Evolutionary conservation across 2,888 invertebrate genomes (phyloP).

Genomic region (Heliconius erato): DNA sequence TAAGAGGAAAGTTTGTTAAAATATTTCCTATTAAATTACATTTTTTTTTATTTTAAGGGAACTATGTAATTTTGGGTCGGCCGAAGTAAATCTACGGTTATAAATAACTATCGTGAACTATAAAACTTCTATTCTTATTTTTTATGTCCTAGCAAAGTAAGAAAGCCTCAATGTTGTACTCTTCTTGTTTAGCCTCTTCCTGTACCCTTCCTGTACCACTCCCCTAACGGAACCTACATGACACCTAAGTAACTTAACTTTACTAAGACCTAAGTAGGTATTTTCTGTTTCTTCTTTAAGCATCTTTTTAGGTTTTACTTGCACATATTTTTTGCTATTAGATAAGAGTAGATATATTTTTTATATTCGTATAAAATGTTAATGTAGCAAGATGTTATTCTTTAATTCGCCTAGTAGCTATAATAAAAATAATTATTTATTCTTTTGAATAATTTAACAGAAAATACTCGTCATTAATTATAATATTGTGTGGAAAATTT

Average conservation of each 20-base stretch:
- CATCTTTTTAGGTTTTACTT: not conserved
- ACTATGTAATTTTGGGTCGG: not conserved
- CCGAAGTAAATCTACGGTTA: not conserved
- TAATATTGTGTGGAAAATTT: not conserved
- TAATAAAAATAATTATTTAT: not conserved
- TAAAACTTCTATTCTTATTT: no score
- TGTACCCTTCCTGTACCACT: no score
- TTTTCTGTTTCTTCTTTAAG: not conserved
- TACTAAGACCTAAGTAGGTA: no score
- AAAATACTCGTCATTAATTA: not conserved
- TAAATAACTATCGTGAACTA: not conserved
- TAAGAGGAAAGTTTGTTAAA: constrained; percentile 30
- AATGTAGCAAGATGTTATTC: no score
- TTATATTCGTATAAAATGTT: not conserved
- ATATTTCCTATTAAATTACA: constrained; percentile 3
- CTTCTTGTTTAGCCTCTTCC: no score
- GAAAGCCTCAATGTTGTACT: no score
- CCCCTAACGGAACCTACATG: no score
- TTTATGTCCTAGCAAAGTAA: no score
- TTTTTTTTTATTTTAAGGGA: not conserved
- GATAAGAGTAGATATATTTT: not conserved
- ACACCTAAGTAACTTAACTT: no score
- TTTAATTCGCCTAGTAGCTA: not conserved
- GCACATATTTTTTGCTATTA: not conserved
- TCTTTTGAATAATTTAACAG: not conserved